Conservation (phyloP, 2,888 invertebrate genomes). For the Aspidapion aeneum region DNA sequence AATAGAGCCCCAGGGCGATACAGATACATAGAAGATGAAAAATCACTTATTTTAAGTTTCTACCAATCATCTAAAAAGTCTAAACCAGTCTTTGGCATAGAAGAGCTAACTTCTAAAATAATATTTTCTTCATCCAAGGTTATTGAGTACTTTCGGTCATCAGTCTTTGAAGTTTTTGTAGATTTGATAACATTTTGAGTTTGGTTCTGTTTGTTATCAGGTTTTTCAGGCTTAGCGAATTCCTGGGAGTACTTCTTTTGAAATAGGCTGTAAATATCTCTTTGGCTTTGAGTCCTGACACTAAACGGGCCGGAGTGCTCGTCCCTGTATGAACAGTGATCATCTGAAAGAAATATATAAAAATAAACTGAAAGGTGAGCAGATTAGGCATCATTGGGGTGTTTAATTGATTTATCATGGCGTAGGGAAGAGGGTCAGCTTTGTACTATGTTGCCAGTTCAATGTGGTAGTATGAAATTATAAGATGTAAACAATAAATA, state of each 20-base stretch:
- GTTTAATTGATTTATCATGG: too few species aligned
- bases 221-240: not conserved
- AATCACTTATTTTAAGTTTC: too few species aligned
- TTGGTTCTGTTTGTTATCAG: not conserved
- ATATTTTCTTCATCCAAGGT: not conserved
- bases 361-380: too few species aligned
- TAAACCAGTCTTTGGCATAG: conserved; percentile 57
- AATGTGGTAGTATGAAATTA: too few species aligned
- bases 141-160: not conserved
- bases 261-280: conserved; percentile 49
- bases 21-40: too few species aligned
- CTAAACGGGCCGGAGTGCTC: conserved; percentile 87
- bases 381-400: too few species aligned
- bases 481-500: too few species aligned
- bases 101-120: conserved; percentile 13
- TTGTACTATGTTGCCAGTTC: too few species aligned
- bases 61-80: conserved; percentile 65
- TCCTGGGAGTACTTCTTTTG: not conserved
- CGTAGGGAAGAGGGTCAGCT: too few species aligned
- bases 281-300: conserved; percentile 79
- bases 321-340: conserved; percentile 61
- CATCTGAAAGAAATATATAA: too few species aligned
- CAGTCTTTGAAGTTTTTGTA: not conserved
- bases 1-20: too few species aligned
- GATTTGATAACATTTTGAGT: not conserved